Base-by-base conservation (phyloP, 2,113 vertebrate species). In the Rostratula benghalensis region DNA sequence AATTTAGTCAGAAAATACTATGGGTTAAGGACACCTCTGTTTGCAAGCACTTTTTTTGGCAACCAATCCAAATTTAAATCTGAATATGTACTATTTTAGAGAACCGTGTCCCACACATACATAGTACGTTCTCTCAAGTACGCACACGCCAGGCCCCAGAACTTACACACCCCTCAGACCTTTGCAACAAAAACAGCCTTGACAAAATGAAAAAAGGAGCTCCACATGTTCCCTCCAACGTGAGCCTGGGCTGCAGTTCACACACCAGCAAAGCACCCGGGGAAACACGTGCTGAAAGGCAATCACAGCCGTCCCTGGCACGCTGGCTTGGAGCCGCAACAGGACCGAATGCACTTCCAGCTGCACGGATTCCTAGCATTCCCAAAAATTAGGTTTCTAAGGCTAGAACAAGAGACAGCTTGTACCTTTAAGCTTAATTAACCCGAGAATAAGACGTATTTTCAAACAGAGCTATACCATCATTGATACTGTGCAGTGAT, bases 391-490 rank as follows among this genome's bases (percentile, higher is more conserved):
- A 87, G 11, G 22, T 81, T 92, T 57, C 68, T 61, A 83, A 89
- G 48, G 59, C 69, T 13, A 69, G 56, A 89, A 81, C 69, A 95
- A 93, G 80, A 89, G 83, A 59, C 75, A 69, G 64, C 7, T 37
- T 77, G 80, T 71, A 93, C 43, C 69, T 93, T 78, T 67, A 86
- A 45, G 64, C 83, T 70, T 81, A 74, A 92, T 71, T 89, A 91
- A 51, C 69, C 71, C 46, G 43, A 56, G 51, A 92, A 31, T 48
- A 87, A 81, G 64, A 78, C 0, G 0, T 31, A 46, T 82, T 92
- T 93, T 68, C 61, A 89, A 89, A 56, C 25, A 64, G 51, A 94
- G 89, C 53, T 75, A 7, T 51, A 91, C 41, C 35, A 75, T 60
- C 73, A 64, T 20, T 60, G 65, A 84, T 71, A 73, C 77, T 30